Percentiles rank a stretch among this genome's conserved stretches.
Conservation (phyloP, 2,113 vertebrate genomes). For the Notarius lentiginosus region DNA sequence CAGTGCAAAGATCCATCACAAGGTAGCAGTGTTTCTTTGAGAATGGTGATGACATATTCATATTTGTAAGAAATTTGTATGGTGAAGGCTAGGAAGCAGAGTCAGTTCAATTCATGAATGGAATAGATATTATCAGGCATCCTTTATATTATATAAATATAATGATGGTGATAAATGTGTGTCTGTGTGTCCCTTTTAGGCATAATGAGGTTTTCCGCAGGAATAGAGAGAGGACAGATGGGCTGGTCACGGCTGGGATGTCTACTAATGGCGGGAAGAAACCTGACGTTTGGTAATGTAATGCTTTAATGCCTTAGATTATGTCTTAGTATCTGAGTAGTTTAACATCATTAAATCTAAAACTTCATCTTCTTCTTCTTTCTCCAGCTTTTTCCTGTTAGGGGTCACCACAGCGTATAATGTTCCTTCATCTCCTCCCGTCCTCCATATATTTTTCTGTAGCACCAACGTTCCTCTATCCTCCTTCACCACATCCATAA, state of each 20-base stretch:
- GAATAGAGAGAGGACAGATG: slow-evolving; percentile 49
- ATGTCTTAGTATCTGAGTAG: neutral
- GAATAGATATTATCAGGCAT: neutral
- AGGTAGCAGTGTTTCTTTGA: slow-evolving; percentile 31
- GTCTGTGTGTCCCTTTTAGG: slow-evolving; percentile 52
- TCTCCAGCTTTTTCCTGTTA: no score
- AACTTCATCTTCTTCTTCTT: neutral
- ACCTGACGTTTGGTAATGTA: slow-evolving; percentile 54
- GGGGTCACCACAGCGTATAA: no score
- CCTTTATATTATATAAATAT: neutral
- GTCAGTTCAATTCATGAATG: neutral
- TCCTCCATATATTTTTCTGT: no score
- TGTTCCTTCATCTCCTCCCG: no score
- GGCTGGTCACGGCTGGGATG: slow-evolving; percentile 57
- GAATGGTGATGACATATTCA: neutral
- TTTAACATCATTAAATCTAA: neutral
- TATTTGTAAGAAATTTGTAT: neutral
- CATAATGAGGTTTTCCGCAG: slow-evolving; percentile 68
- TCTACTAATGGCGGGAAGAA: slow-evolving; percentile 17
- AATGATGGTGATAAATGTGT: neutral
- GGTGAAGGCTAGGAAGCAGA: neutral
- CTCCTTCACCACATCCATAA: no score
- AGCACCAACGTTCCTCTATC: no score
- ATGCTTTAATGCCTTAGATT: neutral
- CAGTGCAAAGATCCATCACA: slow-evolving; percentile 13